Base-by-base conservation (phyloP, 1,140 invertebrate genomes). In the Zaprionus capensis region DNA sequence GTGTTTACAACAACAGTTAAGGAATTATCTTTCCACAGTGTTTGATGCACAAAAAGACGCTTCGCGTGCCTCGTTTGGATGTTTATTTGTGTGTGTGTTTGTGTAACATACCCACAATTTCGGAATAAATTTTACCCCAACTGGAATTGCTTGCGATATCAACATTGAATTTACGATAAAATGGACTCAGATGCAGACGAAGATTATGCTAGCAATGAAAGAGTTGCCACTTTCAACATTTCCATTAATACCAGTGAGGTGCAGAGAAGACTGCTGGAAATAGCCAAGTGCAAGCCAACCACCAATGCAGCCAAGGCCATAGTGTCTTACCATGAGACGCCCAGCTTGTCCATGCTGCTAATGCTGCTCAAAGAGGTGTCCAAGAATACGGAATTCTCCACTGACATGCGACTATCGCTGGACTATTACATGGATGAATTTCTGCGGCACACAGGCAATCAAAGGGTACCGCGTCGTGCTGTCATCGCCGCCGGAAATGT, bases 221-320 rank as follows among this genome's bases (percentile, higher is more conserved):
- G 2, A 22, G 22, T 34, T 34, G 9, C 44, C 20, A 26, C 41
- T 51, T n/a, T n/a, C 28, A 34, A 6, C 15, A 55, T 22, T 46
- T 38, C 15, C 4, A 31, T 3, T 28, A 17, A 14, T 15, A 24
- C 20, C 44, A 67, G 51, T 3, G 63, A 57, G 41, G 67, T 55
- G 3, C 63, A 71, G 6, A 57, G 63, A 55, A 17, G 53, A 28
- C 62, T 90, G 26, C 46, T 90, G 38, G 74, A 81, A 20, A 34
- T 91, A 6, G 91, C 84, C 0, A 66, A 61, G 4, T 80, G 64
- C n/a, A 83, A 87, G 53, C 82, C 91, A 0, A 80, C 75, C 53
- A 87, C 91, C 11, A 79, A 81, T 65, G 83, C 86, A 7, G 64
- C 83, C 2, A 92, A 91, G 34, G 76, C 82, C 9, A 91, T 92